phyloP scores from a whole-genome alignment of 2,797 vertebrate species.

The Spea hammondii region DNA sequence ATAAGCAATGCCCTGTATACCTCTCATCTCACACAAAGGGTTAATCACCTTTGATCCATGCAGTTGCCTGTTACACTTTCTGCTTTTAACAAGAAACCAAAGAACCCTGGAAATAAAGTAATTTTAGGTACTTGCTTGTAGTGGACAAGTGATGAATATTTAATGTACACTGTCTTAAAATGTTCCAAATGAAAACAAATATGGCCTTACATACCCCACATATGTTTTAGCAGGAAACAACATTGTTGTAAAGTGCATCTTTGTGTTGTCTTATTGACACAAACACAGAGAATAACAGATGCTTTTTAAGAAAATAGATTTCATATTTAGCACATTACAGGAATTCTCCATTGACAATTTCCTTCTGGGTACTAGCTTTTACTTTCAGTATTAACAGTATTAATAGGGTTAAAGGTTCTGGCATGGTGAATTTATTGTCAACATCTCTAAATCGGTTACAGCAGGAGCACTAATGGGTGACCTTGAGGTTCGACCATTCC shows the following conservation, averaged over 20 bases:
- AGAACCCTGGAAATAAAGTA: not conserved
- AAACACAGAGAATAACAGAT: conserved; percentile 40
- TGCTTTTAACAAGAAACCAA: not conserved
- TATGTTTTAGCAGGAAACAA: conserved; percentile 1
- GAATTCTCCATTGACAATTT: conserved; percentile 63
- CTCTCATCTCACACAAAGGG: not conserved
- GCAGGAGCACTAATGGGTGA: conserved; percentile 99
- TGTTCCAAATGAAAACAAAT: conserved; percentile 21
- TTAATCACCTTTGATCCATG: not conserved
- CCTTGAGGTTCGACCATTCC: conserved; percentile 91
- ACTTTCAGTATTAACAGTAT: conserved; percentile 79
- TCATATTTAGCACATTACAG: conserved; percentile 59
- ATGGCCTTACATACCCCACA: conserved; percentile 4
- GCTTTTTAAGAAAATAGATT: conserved; percentile 56
- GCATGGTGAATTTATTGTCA: conserved; percentile 88
- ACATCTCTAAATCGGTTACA: conserved; percentile 77
- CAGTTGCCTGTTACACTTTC: not conserved
- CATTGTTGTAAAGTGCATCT: conserved; percentile 12
- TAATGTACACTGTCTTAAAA: conserved; percentile 14
- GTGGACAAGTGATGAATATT: conserved; percentile 19
- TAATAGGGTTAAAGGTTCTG: conserved; percentile 97
- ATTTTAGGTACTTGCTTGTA: not conserved
- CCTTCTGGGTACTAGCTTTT: conserved; percentile 71
- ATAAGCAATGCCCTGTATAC: not conserved
- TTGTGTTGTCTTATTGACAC: conserved; percentile 8